Evolutionary conservation across 2,797 vertebrate species (phyloP), one percentile per base, ranked within the genome.

Genomic region (Knipowitschia caucasica): DNA sequence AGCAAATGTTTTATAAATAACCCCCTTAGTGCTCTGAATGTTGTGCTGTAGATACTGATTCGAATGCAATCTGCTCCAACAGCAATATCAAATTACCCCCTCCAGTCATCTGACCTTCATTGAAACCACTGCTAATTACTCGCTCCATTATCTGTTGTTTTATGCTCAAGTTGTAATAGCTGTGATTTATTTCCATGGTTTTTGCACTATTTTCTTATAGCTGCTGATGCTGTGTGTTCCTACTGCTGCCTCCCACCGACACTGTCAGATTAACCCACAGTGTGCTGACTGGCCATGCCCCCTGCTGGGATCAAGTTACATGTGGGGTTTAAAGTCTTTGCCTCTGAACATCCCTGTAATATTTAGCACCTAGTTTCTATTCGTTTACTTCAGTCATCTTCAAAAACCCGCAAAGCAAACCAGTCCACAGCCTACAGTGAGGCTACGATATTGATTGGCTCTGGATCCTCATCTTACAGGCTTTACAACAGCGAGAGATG

Each of bases 391-490:
- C 57, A 40, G 66, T 75, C 62, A 75, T 75, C 60, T 73, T 53
- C 56, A 69, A 74, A 63, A 71, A 72, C 69, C 73, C 47, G 61
- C 77, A 78, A 81, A 85, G 73, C 60, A 79, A 76, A 81, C 76
- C 72, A 81, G 84, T 82, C 78, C 80, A 73, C 77, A 64, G 46
- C 45, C 58, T 43, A 25, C 69, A 66, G 45, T 4, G 25, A 43
- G 70, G 71, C 68, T 83, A 36, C 53, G 51, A 38, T 78, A 86
- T 87, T 72, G 83, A 87, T 86, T 18, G 47, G 61, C 68, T 74
- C 57, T 26, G 70, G 65, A 75, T 77, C 69, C 60, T 33, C 52
- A 50, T 56, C 61, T 78, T 53, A 3, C 24, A 68, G 71, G 53
- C 71, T 71, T 72, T 67, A 61, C 53, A 58, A 61, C 56, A 34